phyloP scores from a whole-genome alignment of 2,113 vertebrate species.

The Mormyrus lacerda region DNA sequence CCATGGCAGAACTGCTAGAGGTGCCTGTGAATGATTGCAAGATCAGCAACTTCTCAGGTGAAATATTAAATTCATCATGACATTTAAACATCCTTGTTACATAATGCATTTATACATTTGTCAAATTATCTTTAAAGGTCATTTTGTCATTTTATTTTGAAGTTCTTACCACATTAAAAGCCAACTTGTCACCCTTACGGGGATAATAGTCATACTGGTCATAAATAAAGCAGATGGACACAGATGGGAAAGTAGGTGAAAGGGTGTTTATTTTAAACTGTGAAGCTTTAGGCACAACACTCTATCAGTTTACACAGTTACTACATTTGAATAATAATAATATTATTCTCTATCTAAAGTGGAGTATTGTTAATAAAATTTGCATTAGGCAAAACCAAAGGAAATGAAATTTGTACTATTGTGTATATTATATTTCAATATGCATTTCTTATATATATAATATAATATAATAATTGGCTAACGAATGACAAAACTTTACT shows the following conservation, averaged over 20 bases:
- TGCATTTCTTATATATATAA: not conserved
- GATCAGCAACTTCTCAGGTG: not conserved
- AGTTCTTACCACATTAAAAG: not conserved
- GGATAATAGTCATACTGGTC: not conserved
- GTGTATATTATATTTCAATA: not conserved
- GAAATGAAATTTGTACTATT: not conserved
- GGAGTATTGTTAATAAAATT: not conserved
- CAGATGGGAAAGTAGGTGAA: not conserved
- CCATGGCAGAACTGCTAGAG: not conserved
- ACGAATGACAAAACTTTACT: not conserved
- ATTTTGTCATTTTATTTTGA: not conserved
- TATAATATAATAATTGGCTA: not conserved
- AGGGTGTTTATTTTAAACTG: not conserved
- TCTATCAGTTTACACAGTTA: not conserved
- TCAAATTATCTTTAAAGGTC: not conserved
- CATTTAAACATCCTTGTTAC: not conserved
- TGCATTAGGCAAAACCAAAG: not conserved
- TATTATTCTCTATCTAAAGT: not conserved
- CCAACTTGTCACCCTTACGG: not conserved
- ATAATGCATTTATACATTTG: not conserved
- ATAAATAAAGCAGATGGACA: not conserved
- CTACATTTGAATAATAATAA: not conserved
- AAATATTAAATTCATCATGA: not conserved
- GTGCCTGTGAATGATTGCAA: not conserved
- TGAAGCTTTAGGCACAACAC: not conserved